These are phyloP conservation scores for Esox niger DNA, from an alignment of 2,113 vertebrate species.

Conservation along the genomic window DNA sequence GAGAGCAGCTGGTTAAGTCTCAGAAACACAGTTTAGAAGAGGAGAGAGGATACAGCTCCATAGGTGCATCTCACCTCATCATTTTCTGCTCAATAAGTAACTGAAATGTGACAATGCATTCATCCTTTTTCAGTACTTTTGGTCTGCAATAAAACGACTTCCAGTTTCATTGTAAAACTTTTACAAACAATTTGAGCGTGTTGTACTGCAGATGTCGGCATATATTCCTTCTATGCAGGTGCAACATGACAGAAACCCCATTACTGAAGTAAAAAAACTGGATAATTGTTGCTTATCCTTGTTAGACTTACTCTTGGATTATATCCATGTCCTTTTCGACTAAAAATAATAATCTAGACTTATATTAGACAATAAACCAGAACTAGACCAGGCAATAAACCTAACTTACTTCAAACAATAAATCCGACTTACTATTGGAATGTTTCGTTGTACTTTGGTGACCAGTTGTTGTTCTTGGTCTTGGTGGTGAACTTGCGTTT, in stretches of 20 bases:
- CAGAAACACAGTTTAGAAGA: background rate
- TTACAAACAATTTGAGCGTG: background rate
- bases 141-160: too few species aligned
- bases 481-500: slow-evolving; percentile 96
- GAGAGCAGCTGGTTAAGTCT: background rate
- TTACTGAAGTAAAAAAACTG: background rate
- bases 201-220: background rate
- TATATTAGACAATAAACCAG: slow-evolving; percentile 64
- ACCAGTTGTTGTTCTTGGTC: slow-evolving; percentile 99
- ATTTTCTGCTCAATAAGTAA: background rate
- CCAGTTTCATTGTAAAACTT: too few species aligned
- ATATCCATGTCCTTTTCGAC: background rate
- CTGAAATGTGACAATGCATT: background rate
- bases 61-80: background rate
- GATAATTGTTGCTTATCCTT: background rate
- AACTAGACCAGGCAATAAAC: slow-evolving; percentile 74
- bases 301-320: background rate
- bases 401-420: slow-evolving; percentile 74
- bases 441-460: slow-evolving; percentile 97
- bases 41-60: background rate
- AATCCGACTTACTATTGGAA: slow-evolving; percentile 90
- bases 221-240: too few species aligned
- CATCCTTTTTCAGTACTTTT: too few species aligned
- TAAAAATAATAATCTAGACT: slow-evolving; percentile 51
- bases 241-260: background rate